A percentile compares a stretch with the other conserved stretches of the same genome.
Conservation (phyloP, 1,140 invertebrate genomes). For the Bicyclus anynana region DNA sequence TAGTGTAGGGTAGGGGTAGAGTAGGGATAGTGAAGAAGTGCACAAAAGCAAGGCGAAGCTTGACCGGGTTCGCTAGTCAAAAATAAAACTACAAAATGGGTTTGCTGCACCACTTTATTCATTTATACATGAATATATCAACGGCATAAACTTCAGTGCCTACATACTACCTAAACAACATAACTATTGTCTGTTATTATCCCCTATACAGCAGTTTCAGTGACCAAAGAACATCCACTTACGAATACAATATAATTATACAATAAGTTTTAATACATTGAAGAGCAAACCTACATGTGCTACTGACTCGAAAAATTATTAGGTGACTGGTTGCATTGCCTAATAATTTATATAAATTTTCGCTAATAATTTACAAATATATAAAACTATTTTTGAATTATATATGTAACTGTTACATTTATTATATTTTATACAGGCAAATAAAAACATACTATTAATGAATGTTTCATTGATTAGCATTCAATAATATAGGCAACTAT, state of each 20-base stretch:
- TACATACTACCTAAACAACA: constrained; percentile 74
- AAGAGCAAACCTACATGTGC: constrained; percentile 12
- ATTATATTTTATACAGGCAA: background rate
- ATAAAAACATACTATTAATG: background rate
- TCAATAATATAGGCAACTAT: background rate
- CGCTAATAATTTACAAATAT: constrained; percentile 34
- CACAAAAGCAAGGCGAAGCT: too few relatives aligned
- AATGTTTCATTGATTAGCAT: background rate
- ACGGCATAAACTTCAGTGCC: constrained; percentile 74
- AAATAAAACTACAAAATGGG: constrained; percentile 27
- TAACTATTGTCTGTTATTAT: constrained; percentile 73
- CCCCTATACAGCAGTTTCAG: constrained; percentile 53
- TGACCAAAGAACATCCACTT: constrained; percentile 52
- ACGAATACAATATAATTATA: constrained; percentile 11
- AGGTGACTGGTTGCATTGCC: background rate
- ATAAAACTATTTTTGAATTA: constrained; percentile 31
- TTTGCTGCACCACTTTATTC: constrained; percentile 63
- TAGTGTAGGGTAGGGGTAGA: too few relatives aligned
- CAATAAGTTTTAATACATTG: constrained; percentile 16
- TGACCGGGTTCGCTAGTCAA: too few relatives aligned
- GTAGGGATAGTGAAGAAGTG: too few relatives aligned
- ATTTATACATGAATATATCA: constrained; percentile 70
- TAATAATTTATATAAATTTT: constrained; percentile 14
- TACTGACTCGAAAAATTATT: constrained; percentile 19
- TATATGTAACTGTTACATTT: constrained; percentile 13